Conservation (phyloP, 1,140 invertebrate species). For the Sycobia sp. region DNA sequence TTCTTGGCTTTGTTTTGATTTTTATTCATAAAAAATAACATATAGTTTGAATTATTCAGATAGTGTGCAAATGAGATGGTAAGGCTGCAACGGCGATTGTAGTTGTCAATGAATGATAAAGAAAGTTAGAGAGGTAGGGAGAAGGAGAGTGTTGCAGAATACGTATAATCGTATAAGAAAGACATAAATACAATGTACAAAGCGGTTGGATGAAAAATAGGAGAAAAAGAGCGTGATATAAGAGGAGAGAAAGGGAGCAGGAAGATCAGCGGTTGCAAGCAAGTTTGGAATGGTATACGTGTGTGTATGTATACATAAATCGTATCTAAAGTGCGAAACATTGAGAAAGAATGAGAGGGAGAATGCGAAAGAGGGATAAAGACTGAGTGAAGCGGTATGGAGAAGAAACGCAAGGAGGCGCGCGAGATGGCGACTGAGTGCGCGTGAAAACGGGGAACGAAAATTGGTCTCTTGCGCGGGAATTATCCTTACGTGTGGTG, state of each 20-base stretch:
- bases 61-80: too few species aligned
- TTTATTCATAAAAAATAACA: too few species aligned
- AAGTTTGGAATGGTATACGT: too few species aligned
- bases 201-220: too few species aligned
- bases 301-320: too few species aligned
- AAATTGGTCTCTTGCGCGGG: constrained; percentile 53
- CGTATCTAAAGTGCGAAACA: background rate
- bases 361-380: background rate
- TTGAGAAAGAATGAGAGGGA: background rate
- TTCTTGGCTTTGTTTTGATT: too few species aligned
- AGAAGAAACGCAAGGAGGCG: constrained; percentile 13
- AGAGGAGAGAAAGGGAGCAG: background rate
- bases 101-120: constrained; percentile 5
- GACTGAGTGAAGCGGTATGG: constrained; percentile 13
- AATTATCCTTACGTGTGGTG: constrained; percentile 39
- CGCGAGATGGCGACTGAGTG: constrained; percentile 26
- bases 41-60: too few species aligned
- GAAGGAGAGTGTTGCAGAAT: constrained; percentile 23
- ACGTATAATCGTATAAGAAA: constrained; percentile 16
- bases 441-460: constrained; percentile 48
- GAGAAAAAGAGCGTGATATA: background rate
- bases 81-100: too few species aligned
- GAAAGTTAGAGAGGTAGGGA: constrained; percentile 12
- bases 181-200: constrained; percentile 15
- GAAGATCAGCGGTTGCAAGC: too few species aligned